These are phyloP conservation scores for Nemotelus nigrinus DNA, from an alignment of 2,888 invertebrate genomes.

Conservation along the genomic window DNA sequence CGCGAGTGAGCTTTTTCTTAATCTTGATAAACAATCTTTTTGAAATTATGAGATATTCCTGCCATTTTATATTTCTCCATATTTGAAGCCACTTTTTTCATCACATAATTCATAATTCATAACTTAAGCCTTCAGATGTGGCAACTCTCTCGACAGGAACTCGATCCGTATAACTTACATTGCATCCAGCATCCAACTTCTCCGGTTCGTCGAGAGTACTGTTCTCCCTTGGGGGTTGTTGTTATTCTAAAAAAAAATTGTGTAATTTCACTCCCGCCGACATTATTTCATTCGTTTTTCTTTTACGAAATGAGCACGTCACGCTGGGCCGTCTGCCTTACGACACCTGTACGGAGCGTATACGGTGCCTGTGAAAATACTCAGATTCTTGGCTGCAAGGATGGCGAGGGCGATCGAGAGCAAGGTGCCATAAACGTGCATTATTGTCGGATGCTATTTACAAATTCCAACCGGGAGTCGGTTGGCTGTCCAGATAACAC, in stretches of 20 bases:
- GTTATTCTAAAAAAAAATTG: conserved; percentile 10
- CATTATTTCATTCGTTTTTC: conserved; percentile 17
- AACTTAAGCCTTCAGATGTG: too few species aligned
- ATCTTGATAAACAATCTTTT: too few species aligned
- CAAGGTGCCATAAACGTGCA: conserved; percentile 29
- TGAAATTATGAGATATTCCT: too few species aligned
- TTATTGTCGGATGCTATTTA: conserved; percentile 24
- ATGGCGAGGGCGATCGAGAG: not conserved
- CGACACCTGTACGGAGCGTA: conserved; percentile 17
- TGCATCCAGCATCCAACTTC: not conserved
- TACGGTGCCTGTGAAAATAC: conserved; percentile 31
- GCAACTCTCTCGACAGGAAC: too few species aligned
- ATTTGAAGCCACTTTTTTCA: too few species aligned
- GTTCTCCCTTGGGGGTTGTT: conserved; percentile 10
- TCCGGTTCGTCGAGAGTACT: not conserved
- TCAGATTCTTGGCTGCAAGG: not conserved
- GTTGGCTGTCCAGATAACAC: conserved; percentile 24
- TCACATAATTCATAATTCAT: too few species aligned
- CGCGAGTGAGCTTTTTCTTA: too few species aligned
- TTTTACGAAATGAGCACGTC: conserved; percentile 11
- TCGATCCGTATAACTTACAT: too few species aligned
- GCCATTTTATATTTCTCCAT: too few species aligned
- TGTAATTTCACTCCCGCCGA: conserved; percentile 35
- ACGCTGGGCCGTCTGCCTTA: conserved; percentile 14
- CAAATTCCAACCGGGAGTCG: conserved; percentile 25